A percentile compares a stretch with the other conserved stretches of the same genome.
Conservation (phyloP, 2,888 invertebrate genomes). For the Stenodera caucasica region DNA sequence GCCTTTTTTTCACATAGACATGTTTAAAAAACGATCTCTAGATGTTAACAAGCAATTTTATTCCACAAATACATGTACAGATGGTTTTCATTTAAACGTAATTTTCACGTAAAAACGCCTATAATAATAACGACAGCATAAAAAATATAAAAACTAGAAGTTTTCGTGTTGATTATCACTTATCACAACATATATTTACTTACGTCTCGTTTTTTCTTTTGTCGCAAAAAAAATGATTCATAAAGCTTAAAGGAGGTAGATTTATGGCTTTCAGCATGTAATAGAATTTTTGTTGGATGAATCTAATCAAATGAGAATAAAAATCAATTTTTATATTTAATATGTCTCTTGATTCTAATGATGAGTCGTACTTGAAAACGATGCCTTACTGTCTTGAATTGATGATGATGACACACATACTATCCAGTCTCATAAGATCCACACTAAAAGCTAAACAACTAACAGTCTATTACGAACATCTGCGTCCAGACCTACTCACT, state of each 20-base stretch:
- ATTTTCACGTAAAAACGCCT: too few relatives aligned
- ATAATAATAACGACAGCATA: too few relatives aligned
- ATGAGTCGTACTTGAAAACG: not conserved
- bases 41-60: not conserved
- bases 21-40: not conserved
- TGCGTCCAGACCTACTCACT: slow-evolving; percentile 12
- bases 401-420: slow-evolving; percentile 8
- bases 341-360: not conserved
- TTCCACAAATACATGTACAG: not conserved
- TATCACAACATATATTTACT: not conserved
- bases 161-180: not conserved
- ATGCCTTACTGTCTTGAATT: slow-evolving; percentile 7
- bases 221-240: not conserved
- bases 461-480: slow-evolving; percentile 22
- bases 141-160: too few relatives aligned
- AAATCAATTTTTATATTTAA: not conserved
- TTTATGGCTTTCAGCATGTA: not conserved
- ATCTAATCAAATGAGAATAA: not conserved
- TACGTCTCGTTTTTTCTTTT: too few relatives aligned
- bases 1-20: not conserved
- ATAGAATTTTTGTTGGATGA: not conserved
- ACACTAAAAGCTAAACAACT: slow-evolving; percentile 1
- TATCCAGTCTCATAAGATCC: not conserved
- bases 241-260: not conserved
- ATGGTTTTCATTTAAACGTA: not conserved